Percentiles rank a stretch among this genome's conserved stretches.
Conservation (phyloP, 2,113 vertebrate genomes). For the Odontesthes bonariensis region DNA sequence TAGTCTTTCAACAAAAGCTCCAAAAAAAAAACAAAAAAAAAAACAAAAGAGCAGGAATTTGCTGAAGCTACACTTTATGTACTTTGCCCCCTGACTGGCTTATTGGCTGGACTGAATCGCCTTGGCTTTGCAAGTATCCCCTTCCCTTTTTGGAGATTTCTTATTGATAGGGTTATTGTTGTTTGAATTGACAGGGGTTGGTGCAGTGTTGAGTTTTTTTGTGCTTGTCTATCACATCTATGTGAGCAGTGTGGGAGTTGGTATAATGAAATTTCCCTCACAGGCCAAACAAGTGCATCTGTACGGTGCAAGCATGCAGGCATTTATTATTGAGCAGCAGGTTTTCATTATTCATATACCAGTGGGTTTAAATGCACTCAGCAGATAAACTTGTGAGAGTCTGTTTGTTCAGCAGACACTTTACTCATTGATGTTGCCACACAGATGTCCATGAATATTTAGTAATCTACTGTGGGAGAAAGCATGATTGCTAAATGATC, state of each 20-base stretch:
- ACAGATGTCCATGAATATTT: conserved; percentile 65
- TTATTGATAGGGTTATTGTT: not conserved
- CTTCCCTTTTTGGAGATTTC: not conserved
- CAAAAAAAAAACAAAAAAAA: too few relatives aligned
- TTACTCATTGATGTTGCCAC: conserved; percentile 57
- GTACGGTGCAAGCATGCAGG: conserved; percentile 56
- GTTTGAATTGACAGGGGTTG: conserved; percentile 23
- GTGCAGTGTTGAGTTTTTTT: conserved; percentile 25
- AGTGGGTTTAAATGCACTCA: conserved; percentile 65
- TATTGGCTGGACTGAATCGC: conserved; percentile 1
- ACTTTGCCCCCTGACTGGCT: conserved; percentile 20
- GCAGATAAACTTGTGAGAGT: conserved; percentile 71
- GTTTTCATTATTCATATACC: conserved; percentile 78
- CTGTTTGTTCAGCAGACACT: conserved; percentile 73
- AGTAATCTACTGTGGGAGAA: conserved; percentile 43
- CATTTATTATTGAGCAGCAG: conserved; percentile 76
- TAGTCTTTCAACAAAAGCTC: not conserved
- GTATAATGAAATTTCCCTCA: conserved; percentile 66
- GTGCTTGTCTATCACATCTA: conserved; percentile 54
- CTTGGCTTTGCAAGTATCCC: not conserved
- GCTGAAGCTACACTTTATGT: not conserved
- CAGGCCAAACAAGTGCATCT: conserved; percentile 67
- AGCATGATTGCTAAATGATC: conserved; percentile 60
- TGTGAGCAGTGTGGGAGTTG: conserved; percentile 45
- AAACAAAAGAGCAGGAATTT: too few relatives aligned